Base-by-base conservation (phyloP, 2,113 vertebrate species). In the Lonchura striata region DNA sequence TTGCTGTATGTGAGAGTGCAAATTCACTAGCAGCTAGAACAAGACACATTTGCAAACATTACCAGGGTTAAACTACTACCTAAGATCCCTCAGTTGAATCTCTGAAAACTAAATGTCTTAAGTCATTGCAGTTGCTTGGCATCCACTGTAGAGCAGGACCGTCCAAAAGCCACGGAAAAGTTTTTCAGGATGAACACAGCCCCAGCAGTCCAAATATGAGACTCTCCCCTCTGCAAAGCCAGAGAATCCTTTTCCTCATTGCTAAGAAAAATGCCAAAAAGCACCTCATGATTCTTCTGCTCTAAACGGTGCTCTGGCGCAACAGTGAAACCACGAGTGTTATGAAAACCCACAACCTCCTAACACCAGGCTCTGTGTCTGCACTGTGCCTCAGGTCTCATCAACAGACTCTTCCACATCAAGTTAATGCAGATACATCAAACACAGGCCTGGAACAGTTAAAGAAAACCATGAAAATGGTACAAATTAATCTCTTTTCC, bases 301-400 rank as follows among this genome's bases (percentile, higher is more conserved):
- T 61, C 56, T 47, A 18, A 71, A 66, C 0, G 0, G 1, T 30
- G 35, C n/a, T 70, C 14, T 10, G 4, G 57, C 0, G 0, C 61
- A 79, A 15, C 47, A 49, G 65, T 9, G 44, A 47, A 57, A 68
- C 12, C 42, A 35, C 2, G 8, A 31, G 46, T 0, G 0, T 37
- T 60, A 9, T 0, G 4, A 75, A 79, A 33, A 8, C 10, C n/a
- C 49, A 33, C 41, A 46, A 9, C 10, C 16, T 42, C 54, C 60
- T 19, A 28, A 8, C 24, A 37, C 13, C 61, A 27, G 66, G 49
- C n/a, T 14, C 25, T 37, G 13, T 10, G 4, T 59, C 56, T 77
- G 68, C 47, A 14, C 28, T 27, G 30, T 18, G 65, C 59, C 65
- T 80, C 22, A 54, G 25, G 19, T 53, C 54, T 66, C 68, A 31